These are phyloP conservation scores for Podocnemis expansa DNA, from an alignment of 2,113 vertebrate genomes.

Conservation along the genomic window DNA sequence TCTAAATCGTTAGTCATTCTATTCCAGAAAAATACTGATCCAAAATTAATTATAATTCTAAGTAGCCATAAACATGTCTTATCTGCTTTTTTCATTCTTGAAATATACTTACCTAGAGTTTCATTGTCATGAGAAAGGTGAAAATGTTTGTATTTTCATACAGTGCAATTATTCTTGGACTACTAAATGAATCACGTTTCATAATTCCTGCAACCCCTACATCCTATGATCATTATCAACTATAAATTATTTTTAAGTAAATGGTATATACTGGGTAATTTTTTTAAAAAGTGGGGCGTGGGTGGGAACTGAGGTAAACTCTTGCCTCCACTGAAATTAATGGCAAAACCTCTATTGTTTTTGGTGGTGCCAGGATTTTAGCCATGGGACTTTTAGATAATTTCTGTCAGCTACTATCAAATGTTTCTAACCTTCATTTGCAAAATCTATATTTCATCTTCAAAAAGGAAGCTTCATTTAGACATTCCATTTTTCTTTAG, in stretches of 20 bases:
- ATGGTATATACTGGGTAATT: too few species aligned
- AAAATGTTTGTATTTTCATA: neutral
- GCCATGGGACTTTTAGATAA: neutral
- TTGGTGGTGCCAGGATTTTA: neutral
- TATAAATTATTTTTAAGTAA: neutral
- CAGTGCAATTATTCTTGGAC: neutral
- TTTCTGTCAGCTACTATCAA: neutral
- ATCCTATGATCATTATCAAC: neutral
- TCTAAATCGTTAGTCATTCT: neutral
- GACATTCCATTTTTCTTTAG: neutral
- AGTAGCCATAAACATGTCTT: neutral
- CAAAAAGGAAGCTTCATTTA: neutral
- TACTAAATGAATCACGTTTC: neutral
- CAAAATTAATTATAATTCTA: neutral
- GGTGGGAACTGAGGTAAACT: neutral
- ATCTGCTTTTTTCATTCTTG: neutral
- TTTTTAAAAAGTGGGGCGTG: too few species aligned
- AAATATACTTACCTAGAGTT: neutral
- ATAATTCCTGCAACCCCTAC: neutral
- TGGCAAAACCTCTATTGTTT: fast-evolving
- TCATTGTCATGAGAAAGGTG: neutral
- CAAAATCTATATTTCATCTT: neutral
- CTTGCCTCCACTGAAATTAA: neutral
- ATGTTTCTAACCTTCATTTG: neutral
- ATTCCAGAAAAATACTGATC: neutral